Conservation (phyloP, 2,113 vertebrate species). For the Genyomyrus donnyi region DNA sequence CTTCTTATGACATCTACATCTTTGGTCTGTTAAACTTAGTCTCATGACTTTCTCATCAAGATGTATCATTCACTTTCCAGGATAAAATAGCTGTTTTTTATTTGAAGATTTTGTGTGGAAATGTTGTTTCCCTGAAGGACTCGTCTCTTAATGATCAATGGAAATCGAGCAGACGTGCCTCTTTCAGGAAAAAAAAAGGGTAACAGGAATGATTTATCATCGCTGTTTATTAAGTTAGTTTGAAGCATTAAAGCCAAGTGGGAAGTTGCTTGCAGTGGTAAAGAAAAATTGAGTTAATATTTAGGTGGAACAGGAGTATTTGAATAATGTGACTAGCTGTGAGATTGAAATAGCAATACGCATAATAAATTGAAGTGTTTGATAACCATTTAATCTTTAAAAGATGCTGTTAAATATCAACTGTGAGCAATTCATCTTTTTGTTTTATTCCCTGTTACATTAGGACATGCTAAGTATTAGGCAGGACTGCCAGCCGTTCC, state of each 20-base stretch:
- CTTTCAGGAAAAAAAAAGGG: slow-evolving; percentile 53
- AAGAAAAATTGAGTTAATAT: slow-evolving; percentile 64
- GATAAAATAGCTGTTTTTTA: background rate
- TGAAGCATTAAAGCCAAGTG: slow-evolving; percentile 64
- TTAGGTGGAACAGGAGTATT: slow-evolving; percentile 51
- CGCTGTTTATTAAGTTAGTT: slow-evolving; percentile 67
- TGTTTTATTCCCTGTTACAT: slow-evolving; percentile 23
- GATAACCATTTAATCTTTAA: slow-evolving; percentile 45
- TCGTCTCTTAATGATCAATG: background rate
- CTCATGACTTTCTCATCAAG: background rate
- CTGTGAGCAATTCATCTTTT: slow-evolving; percentile 25
- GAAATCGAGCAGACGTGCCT: background rate
- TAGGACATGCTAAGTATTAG: background rate
- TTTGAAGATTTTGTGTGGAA: background rate
- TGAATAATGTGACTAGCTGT: slow-evolving; percentile 61
- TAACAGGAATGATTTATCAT: slow-evolving; percentile 56
- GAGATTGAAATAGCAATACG: slow-evolving; percentile 60
- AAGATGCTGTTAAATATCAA: slow-evolving; percentile 53
- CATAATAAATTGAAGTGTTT: slow-evolving; percentile 65
- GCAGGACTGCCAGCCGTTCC: background rate
- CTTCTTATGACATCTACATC: background rate
- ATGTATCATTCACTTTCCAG: background rate
- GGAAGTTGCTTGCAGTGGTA: slow-evolving; percentile 50
- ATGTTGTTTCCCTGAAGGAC: background rate
- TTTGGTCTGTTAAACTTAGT: background rate